Evolutionary conservation across 2,888 invertebrate species (phyloP).

Genomic region (Petrolisthes manimaculis): DNA sequence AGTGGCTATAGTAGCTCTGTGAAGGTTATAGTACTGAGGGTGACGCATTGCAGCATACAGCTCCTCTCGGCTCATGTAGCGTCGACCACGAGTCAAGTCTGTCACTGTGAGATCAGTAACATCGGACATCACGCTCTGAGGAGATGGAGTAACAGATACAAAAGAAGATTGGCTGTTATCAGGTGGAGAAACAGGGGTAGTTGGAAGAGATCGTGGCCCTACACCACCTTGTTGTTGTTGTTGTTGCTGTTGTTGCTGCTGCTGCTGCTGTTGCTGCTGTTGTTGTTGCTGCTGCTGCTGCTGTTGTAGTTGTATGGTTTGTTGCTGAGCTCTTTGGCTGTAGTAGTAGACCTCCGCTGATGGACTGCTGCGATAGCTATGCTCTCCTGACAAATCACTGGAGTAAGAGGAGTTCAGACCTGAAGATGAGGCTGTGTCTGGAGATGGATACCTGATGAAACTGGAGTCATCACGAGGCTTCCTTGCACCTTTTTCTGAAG

Average conservation of each 20-base stretch:
- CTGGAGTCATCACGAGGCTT: constrained; percentile 64
- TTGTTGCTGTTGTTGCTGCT: constrained; percentile 40
- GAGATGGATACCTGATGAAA: constrained; percentile 65
- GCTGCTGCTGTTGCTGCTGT: constrained; percentile 50
- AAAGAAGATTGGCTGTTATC: constrained; percentile 58
- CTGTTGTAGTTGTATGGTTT: constrained; percentile 51
- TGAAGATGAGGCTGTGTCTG: constrained; percentile 65
- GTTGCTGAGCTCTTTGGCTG: constrained; percentile 61
- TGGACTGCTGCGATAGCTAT: constrained; percentile 65
- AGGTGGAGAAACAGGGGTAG: constrained; percentile 64
- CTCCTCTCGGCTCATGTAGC: constrained; percentile 65
- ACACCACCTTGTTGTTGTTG: constrained; percentile 46
- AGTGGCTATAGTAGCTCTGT: constrained; percentile 47
- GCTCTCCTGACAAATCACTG: constrained; percentile 63
- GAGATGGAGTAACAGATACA: constrained; percentile 53
- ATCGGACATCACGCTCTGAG: constrained; percentile 56
- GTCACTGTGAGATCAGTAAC: constrained; percentile 61
- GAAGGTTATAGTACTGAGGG: constrained; percentile 64
- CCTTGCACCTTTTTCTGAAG: constrained; percentile 59
- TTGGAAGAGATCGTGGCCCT: constrained; percentile 60
- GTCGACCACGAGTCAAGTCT: constrained; percentile 60
- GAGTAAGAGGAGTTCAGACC: constrained; percentile 65
- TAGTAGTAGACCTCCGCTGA: constrained; percentile 65
- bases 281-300: constrained; percentile 56
- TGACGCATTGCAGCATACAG: constrained; percentile 65